Percentiles rank a stretch among this genome's conserved stretches.
phyloP scores from a whole-genome alignment of 1,140 invertebrate species.

The Anastrepha ludens region DNA sequence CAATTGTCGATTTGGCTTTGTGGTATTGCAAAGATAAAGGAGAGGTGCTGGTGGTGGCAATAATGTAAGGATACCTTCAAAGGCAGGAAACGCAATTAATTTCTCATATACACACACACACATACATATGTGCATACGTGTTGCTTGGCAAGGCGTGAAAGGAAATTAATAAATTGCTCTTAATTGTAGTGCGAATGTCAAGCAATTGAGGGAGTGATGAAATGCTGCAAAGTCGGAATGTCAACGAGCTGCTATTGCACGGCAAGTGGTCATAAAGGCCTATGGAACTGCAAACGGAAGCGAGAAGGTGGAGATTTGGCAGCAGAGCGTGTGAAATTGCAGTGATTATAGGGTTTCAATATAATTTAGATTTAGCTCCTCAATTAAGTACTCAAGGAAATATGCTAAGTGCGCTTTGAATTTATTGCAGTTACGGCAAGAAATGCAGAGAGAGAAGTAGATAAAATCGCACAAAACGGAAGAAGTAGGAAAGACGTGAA shows the following conservation, averaged over 20 bases:
- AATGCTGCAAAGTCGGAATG: conserved; percentile 23
- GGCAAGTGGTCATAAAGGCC: neutral
- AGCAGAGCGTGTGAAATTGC: neutral
- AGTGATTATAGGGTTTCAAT: neutral
- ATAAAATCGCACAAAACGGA: neutral
- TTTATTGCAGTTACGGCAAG: neutral
- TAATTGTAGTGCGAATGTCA: conserved; percentile 46
- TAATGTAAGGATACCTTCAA: conserved; percentile 32
- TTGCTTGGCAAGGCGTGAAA: conserved; percentile 36
- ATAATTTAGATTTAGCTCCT: neutral
- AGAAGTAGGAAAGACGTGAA: neutral
- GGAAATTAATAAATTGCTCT: conserved; percentile 56
- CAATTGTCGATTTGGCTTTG: neutral
- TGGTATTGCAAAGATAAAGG: neutral
- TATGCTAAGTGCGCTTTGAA: neutral
- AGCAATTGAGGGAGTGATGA: neutral
- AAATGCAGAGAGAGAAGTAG: too few species aligned
- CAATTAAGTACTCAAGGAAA: neutral
- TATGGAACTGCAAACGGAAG: neutral
- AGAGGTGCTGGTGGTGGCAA: neutral
- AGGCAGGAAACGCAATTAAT: conserved; percentile 56
- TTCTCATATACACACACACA: neutral
- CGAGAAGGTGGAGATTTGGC: neutral
- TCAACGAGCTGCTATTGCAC: conserved; percentile 4
- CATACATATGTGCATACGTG: neutral